phyloP scores from a whole-genome alignment of 1,140 invertebrate species.

The Brachionus manjavacas region DNA sequence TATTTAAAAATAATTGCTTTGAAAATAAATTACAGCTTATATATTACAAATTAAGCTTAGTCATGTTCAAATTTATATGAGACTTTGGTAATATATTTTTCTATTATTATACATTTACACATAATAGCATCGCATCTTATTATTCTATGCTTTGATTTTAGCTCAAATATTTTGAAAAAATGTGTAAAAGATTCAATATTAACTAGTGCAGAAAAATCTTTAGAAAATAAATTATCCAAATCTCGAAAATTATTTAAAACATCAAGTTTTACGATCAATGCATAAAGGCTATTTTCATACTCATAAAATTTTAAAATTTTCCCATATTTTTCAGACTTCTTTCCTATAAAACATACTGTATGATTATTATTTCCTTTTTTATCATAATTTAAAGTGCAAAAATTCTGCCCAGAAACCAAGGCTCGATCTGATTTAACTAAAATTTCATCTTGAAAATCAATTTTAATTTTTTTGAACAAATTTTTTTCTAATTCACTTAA shows the following conservation, averaged over 20 bases:
- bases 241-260: background rate
- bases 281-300: background rate
- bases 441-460: background rate
- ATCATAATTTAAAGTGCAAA: background rate
- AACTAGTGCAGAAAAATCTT: background rate
- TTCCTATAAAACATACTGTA: background rate
- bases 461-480: background rate
- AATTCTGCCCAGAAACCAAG: background rate
- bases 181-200: background rate
- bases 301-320: slow-evolving; percentile 7
- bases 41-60: background rate
- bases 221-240: background rate
- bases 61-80: background rate
- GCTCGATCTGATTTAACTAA: background rate
- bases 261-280: background rate
- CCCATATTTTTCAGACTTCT: background rate
- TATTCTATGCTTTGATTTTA: background rate
- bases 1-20: background rate
- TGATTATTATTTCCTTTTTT: background rate
- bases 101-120: background rate
- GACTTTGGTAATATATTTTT: background rate
- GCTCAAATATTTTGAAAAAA: background rate
- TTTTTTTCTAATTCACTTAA: background rate
- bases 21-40: background rate
- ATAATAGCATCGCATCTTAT: background rate